A percentile compares a stretch with the other conserved stretches of the same genome.
These are phyloP conservation scores for Lepus townsendii DNA, from an alignment of 2,797 vertebrate species.

Conservation along the genomic window DNA sequence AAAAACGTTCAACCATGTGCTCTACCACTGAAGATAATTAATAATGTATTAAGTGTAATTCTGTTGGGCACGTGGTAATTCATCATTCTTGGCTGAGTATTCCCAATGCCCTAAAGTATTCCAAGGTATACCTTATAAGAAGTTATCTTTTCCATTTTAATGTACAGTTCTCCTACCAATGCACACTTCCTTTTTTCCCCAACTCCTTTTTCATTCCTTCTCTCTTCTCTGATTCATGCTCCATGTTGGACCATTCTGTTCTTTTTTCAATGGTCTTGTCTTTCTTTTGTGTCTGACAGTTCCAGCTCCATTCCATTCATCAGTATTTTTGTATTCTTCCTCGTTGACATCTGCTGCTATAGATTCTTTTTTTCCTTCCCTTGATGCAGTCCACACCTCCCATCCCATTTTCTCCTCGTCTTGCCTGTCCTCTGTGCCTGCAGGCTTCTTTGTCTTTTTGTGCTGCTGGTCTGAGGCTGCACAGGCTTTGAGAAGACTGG, in stretches of 20 bases:
- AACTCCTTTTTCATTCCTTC: not conserved
- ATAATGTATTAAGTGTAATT: constrained; percentile 42
- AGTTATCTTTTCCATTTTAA: constrained; percentile 10
- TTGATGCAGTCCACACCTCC: not conserved
- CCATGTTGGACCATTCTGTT: not conserved
- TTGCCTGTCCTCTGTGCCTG: not conserved
- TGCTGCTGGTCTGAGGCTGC: not conserved
- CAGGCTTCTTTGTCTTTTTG: constrained; percentile 66
- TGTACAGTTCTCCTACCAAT: not conserved
- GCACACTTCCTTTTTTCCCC: not conserved
- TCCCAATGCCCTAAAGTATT: not conserved
- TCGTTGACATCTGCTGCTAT: constrained; percentile 50
- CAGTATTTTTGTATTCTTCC: constrained; percentile 1
- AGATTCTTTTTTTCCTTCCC: constrained; percentile 22
- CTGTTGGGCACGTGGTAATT: constrained; percentile 5
- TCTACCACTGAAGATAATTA: constrained; percentile 31
- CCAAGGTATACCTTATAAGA: not conserved
- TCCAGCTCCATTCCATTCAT: constrained; percentile 9
- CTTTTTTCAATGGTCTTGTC: not conserved
- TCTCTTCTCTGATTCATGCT: not conserved
- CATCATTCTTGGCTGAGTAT: constrained; percentile 25
- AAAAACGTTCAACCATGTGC: constrained; percentile 1
- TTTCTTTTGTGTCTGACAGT: constrained; percentile 43
- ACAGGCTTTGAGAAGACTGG: constrained; percentile 32
- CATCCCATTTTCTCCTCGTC: constrained; percentile 7